Evolutionary conservation across 1,140 invertebrate species (phyloP).

Genomic region (Ditylenchus dipsaci): DNA sequence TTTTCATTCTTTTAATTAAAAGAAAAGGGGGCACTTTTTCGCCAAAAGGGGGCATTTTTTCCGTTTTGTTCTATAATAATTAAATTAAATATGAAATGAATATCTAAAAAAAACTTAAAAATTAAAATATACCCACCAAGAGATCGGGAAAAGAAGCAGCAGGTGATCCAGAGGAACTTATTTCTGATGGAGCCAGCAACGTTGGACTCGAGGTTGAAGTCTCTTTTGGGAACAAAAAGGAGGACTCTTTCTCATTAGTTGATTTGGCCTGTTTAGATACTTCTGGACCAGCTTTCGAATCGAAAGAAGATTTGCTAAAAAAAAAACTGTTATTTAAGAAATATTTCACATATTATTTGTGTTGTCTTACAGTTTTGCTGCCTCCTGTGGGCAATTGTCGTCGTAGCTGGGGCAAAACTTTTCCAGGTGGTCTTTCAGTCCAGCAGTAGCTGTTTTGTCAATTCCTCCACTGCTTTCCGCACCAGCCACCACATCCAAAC

Average conservation of each 20-base stretch:
- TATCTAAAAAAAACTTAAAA: no score
- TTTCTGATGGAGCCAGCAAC: not conserved
- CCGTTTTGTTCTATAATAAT: no score
- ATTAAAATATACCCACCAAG: no score
- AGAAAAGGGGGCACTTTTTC: no score
- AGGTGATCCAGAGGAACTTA: not conserved
- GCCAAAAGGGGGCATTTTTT: no score
- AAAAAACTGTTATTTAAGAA: not conserved
- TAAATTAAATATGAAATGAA: no score
- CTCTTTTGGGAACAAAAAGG: not conserved
- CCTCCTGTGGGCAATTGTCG: conserved; percentile 10
- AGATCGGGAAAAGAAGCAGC: no score
- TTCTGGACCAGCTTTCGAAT: not conserved
- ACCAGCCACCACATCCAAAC: not conserved
- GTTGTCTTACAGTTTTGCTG: not conserved
- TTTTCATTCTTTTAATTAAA: no score
- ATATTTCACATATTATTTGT: not conserved
- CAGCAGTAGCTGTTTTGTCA: no score
- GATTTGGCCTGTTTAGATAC: not conserved
- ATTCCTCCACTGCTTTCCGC: not conserved
- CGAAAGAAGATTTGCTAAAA: not conserved
- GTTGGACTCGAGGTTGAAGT: not conserved
- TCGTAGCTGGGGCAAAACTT: conserved; percentile 23
- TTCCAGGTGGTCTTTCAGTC: conserved; percentile 1
- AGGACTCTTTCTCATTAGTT: not conserved